These are phyloP conservation scores for Pipistrellus pipistrellus DNA, from an alignment of 2,797 vertebrate genomes.

Conservation along the genomic window DNA sequence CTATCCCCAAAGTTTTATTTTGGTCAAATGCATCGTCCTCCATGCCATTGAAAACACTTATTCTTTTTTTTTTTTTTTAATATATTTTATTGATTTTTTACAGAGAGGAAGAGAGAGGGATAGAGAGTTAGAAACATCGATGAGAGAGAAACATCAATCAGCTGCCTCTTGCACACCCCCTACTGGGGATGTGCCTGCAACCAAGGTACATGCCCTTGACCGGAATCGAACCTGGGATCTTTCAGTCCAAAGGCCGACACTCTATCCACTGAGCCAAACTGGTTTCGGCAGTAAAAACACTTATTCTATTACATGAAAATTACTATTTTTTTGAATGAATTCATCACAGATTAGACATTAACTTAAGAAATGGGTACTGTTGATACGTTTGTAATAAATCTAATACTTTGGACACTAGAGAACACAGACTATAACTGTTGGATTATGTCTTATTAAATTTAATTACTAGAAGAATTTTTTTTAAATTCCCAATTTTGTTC, in stretches of 20 bases:
- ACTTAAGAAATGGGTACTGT: constrained; percentile 23
- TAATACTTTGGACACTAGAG: constrained; percentile 1
- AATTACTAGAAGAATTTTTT: background rate
- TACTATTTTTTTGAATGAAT: constrained; percentile 26
- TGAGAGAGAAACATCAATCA: too few relatives aligned
- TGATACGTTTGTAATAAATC: background rate
- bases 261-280: too few relatives aligned
- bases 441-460: constrained; percentile 25
- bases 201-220: too few relatives aligned
- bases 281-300: too few relatives aligned
- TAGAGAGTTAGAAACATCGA: too few relatives aligned
- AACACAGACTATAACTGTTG: background rate
- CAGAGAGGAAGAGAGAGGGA: too few relatives aligned
- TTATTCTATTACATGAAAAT: constrained; percentile 17
- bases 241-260: too few relatives aligned
- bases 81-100: too few relatives aligned
- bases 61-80: too few relatives aligned
- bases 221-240: too few relatives aligned
- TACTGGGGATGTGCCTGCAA: too few relatives aligned
- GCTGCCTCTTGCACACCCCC: too few relatives aligned
- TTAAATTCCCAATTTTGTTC: constrained; percentile 28
- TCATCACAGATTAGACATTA: background rate
- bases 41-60: background rate
- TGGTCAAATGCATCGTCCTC: background rate
- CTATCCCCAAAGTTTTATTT: background rate